Evolutionary conservation across 2,797 vertebrate species (phyloP).

Genomic region (Cephalopachus bancanus): DNA sequence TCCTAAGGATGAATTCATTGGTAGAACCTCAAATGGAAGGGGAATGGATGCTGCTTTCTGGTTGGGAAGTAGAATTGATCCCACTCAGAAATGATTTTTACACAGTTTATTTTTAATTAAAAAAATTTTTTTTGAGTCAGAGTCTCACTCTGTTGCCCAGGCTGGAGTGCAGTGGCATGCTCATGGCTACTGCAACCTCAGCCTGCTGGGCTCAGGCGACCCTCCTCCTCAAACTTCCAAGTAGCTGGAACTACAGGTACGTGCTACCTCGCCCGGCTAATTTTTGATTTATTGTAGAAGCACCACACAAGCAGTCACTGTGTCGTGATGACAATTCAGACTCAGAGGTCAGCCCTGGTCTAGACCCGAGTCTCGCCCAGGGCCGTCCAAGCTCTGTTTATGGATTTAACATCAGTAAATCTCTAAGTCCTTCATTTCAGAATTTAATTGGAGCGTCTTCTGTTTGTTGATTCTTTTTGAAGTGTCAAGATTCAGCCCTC

Average conservation of each 20-base stretch:
- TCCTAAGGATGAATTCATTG: background rate
- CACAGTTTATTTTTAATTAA: too few species aligned
- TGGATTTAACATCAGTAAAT: background rate
- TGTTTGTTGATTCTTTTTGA: background rate
- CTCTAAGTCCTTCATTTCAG: background rate
- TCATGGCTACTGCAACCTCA: too few species aligned
- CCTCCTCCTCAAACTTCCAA: too few species aligned
- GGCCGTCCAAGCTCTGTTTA: rapidly evolving
- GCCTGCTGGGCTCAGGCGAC: too few species aligned
- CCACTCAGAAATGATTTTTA: rapidly evolving
- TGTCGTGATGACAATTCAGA: rapidly evolving
- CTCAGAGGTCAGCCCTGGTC: rapidly evolving
- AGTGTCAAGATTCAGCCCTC: background rate
- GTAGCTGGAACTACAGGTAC: too few species aligned
- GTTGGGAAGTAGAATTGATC: rapidly evolving
- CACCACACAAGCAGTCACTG: too few species aligned
- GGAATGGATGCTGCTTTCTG: rapidly evolving
- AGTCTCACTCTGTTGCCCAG: too few species aligned
- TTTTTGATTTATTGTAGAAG: background rate
- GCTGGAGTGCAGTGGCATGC: too few species aligned
- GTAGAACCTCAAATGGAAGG: background rate
- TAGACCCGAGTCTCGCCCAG: rapidly evolving
- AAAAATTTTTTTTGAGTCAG: too few species aligned
- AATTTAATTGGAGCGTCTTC: background rate
- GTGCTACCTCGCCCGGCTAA: too few species aligned